These are phyloP conservation scores for Cylloceria caligata DNA, from an alignment of 2,888 invertebrate species.

Conservation along the genomic window DNA sequence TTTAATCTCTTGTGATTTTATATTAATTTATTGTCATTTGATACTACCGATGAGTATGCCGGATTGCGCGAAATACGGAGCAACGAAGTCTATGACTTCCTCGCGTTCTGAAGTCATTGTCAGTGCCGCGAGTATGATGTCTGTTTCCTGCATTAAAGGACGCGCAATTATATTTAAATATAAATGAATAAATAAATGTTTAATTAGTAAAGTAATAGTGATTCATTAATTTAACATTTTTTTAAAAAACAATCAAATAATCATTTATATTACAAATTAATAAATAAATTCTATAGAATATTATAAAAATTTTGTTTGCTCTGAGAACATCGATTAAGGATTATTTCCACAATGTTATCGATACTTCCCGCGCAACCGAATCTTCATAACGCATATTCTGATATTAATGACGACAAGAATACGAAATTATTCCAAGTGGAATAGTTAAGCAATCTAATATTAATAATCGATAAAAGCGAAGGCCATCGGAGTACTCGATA, in stretches of 20 bases:
- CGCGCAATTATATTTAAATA: conserved; percentile 17
- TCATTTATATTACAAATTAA: too few species aligned
- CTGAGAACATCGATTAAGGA: neutral
- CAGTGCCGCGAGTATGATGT: conserved; percentile 92
- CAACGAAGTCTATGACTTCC: conserved; percentile 95
- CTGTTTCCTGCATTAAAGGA: conserved; percentile 88
- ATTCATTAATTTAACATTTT: neutral
- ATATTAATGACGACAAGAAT: neutral
- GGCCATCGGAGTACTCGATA: conserved; percentile 11
- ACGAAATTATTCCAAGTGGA: neutral
- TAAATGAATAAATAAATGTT: neutral
- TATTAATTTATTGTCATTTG: conserved; percentile 18
- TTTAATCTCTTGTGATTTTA: conserved; percentile 10
- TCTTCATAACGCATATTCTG: neutral
- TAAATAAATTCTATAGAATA: neutral
- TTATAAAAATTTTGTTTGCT: neutral
- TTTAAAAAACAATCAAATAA: too few species aligned
- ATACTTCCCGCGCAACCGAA: neutral
- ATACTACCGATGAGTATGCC: conserved; percentile 93
- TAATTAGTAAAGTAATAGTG: neutral
- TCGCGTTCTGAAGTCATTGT: conserved; percentile 97
- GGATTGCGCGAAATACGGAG: conserved; percentile 96
- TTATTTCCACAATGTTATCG: neutral
- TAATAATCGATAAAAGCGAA: conserved; percentile 45
- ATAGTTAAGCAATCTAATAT: conserved; percentile 12